These are phyloP conservation scores for Puffinus mauretanicus DNA, from an alignment of 2,113 vertebrate species.

Conservation along the genomic window DNA sequence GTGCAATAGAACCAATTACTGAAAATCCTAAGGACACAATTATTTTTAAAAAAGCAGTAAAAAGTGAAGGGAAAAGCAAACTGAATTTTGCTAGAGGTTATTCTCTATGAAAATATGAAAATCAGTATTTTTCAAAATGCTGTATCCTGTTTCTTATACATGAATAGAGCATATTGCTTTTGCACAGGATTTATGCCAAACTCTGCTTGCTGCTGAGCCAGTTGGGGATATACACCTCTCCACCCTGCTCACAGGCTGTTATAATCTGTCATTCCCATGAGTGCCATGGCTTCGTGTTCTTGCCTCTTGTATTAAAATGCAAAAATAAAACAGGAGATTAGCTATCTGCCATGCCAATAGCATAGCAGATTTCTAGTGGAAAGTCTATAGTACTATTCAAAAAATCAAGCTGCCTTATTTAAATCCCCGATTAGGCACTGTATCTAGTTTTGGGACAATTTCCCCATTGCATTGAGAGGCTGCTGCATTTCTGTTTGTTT, in stretches of 20 bases:
- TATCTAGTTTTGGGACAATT: background rate
- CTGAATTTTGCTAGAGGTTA: conserved; percentile 35
- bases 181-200: background rate
- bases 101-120: background rate
- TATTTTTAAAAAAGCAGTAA: conserved; percentile 53
- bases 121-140: background rate
- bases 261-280: background rate
- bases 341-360: background rate
- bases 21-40: conserved; percentile 32
- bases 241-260: background rate
- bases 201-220: background rate
- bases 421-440: background rate
- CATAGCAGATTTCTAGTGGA: background rate
- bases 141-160: background rate
- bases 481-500: background rate
- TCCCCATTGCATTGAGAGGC: background rate
- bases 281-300: background rate
- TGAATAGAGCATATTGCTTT: background rate
- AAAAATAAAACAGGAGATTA: background rate
- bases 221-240: background rate
- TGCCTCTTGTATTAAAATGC: background rate
- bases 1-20: conserved; percentile 31
- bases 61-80: conserved; percentile 32
- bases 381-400: background rate
- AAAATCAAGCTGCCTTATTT: background rate